Conservation (phyloP, 2,888 invertebrate genomes). For the Crioceris asparagi region DNA sequence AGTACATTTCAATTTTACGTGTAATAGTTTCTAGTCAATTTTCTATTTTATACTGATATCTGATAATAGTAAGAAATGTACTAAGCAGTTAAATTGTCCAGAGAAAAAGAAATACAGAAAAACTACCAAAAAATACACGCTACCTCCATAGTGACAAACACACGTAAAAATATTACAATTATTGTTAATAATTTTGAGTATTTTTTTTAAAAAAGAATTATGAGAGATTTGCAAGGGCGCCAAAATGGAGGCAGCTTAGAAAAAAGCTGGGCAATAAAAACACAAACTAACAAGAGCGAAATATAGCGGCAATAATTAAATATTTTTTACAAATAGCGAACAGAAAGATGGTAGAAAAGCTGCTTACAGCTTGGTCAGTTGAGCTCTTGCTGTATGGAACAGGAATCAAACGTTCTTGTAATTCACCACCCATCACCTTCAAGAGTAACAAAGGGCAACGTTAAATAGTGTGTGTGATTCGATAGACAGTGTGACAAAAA, state of each 20-base stretch:
- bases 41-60: too few relatives aligned
- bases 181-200: too few relatives aligned
- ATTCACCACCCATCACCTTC: constrained; percentile 99
- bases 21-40: too few relatives aligned
- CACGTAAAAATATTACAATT: too few relatives aligned
- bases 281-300: constrained; percentile 38
- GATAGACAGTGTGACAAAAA: constrained; percentile 47
- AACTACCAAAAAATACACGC: constrained; percentile 23
- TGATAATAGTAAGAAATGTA: too few relatives aligned
- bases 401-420: constrained; percentile 99
- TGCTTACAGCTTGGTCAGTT: constrained; percentile 99
- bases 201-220: background rate
- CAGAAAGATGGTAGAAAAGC: constrained; percentile 49
- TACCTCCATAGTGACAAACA: too few relatives aligned
- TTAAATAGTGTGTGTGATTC: constrained; percentile 59
- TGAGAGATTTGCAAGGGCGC: background rate
- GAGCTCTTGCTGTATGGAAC: constrained; percentile 99
- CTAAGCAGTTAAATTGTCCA: constrained; percentile 13
- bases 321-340: constrained; percentile 41
- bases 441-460: constrained; percentile 82
- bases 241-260: too few relatives aligned
- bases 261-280: too few relatives aligned
- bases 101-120: constrained; percentile 20
- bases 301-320: constrained; percentile 35
- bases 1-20: too few relatives aligned